phyloP scores from a whole-genome alignment of 2,113 vertebrate species.

The Pseudorasbora parva region DNA sequence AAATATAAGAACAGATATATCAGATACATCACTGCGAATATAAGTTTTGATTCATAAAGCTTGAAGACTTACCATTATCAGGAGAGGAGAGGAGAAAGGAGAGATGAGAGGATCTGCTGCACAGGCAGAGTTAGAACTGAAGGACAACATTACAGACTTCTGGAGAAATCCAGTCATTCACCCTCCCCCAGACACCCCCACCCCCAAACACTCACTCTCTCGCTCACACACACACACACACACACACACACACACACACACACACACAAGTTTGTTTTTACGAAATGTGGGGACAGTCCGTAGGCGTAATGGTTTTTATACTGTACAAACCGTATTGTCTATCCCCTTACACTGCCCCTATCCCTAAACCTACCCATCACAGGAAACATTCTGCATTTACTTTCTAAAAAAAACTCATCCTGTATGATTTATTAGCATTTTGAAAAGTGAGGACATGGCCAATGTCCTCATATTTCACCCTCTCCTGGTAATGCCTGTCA shows the following conservation, averaged over 20 bases:
- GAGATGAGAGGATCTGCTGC: constrained; percentile 9
- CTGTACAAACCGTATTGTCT: too few species aligned
- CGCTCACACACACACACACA: not conserved
- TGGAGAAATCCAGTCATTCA: not conserved
- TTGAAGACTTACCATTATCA: constrained; percentile 26
- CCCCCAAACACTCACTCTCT: not conserved
- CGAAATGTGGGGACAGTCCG: too few species aligned
- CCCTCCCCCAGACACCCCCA: constrained; percentile 8
- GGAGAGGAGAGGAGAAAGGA: not conserved
- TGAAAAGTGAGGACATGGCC: too few species aligned
- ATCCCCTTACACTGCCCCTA: too few species aligned
- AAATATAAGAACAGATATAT: not conserved
- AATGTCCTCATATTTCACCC: too few species aligned
- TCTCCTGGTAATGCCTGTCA: too few species aligned
- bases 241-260: not conserved
- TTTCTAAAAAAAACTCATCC: too few species aligned
- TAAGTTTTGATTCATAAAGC: not conserved
- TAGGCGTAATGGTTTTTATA: not conserved
- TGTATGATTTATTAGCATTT: too few species aligned
- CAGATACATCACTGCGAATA: not conserved
- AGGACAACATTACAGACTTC: constrained; percentile 6
- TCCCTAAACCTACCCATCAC: too few species aligned
- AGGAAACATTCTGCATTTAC: too few species aligned
- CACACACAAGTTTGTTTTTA: too few species aligned
- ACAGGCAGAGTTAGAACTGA: not conserved